Percentiles rank a stretch among this genome's conserved stretches.
Conservation (phyloP, 2,797 vertebrate species). For the Hemibagrus guttatus region DNA sequence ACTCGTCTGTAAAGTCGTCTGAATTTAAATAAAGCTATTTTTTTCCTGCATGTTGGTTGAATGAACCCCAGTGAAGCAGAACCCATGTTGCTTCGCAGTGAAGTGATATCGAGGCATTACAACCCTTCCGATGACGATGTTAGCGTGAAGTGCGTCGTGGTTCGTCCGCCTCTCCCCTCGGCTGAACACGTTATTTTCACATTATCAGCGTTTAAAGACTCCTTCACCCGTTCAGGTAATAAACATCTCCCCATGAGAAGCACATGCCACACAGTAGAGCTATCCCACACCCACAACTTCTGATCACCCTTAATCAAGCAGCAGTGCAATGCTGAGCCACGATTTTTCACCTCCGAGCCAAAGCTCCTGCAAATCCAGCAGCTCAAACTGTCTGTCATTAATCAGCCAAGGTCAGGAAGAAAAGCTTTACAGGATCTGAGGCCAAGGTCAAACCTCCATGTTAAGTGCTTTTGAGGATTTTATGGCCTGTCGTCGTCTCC, state of each 20-base stretch:
- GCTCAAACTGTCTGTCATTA: slow-evolving; percentile 68
- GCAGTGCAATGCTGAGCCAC: slow-evolving; percentile 76
- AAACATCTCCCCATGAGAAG: slow-evolving; percentile 39
- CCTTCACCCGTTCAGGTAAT: slow-evolving; percentile 23
- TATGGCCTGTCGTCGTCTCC: not conserved
- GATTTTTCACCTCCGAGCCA: slow-evolving; percentile 72
- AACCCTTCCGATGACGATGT: not conserved
- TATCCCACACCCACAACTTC: slow-evolving; percentile 48
- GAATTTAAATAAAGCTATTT: slow-evolving; percentile 6
- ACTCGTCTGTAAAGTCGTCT: not conserved
- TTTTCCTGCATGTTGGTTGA: not conserved
- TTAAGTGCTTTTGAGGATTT: not conserved
- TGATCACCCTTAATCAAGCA: slow-evolving; percentile 76
- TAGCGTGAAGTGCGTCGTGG: slow-evolving; percentile 20
- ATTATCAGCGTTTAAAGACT: slow-evolving; percentile 32
- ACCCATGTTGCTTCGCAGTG: not conserved
- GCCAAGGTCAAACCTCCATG: not conserved
- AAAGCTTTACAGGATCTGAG: not conserved
- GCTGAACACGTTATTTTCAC: slow-evolving; percentile 39
- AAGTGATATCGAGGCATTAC: slow-evolving; percentile 28
- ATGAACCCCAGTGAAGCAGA: slow-evolving; percentile 22
- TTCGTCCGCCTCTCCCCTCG: slow-evolving; percentile 14
- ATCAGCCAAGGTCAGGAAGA: slow-evolving; percentile 59
- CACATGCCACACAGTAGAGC: slow-evolving; percentile 40
- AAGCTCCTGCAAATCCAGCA: slow-evolving; percentile 67